Conservation (phyloP, 2,888 invertebrate species). For the Rotaria macrura region DNA sequence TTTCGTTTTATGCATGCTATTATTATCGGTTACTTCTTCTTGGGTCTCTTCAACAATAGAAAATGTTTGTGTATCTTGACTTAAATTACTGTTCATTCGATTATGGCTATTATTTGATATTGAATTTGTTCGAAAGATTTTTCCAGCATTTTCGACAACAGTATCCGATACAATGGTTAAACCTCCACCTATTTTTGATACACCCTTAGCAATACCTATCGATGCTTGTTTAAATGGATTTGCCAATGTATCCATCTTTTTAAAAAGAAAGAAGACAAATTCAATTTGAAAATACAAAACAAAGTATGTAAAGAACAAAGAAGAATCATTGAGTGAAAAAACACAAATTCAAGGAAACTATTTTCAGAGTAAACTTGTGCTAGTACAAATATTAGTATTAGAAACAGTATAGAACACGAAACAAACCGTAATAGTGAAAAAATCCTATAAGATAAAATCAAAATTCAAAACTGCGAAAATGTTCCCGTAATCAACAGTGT, state of each 20-base stretch:
- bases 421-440: conserved; percentile 37
- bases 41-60: conserved; percentile 11
- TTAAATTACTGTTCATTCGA: neutral
- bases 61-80: conserved; percentile 1
- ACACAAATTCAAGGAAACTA: neutral
- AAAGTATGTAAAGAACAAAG: neutral
- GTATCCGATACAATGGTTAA: neutral
- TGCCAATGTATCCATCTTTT: conserved; percentile 57
- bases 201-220: neutral
- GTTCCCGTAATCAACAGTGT: no score
- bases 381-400: neutral
- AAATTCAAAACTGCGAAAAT: conserved; percentile 34
- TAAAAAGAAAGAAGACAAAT: neutral
- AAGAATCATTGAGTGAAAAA: neutral
- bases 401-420: neutral
- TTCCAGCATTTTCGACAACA: neutral
- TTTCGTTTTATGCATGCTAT: neutral
- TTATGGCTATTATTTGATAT: neutral
- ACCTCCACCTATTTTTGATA: neutral
- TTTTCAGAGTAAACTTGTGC: neutral
- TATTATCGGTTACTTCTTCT: neutral
- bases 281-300: neutral
- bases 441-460: conserved; percentile 43
- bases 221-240: conserved; percentile 59
- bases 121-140: neutral